Percentiles rank a stretch among this genome's conserved stretches.
Evolutionary conservation across 2,113 vertebrate genomes (phyloP).

Genomic region (Dipodomys ordii): DNA sequence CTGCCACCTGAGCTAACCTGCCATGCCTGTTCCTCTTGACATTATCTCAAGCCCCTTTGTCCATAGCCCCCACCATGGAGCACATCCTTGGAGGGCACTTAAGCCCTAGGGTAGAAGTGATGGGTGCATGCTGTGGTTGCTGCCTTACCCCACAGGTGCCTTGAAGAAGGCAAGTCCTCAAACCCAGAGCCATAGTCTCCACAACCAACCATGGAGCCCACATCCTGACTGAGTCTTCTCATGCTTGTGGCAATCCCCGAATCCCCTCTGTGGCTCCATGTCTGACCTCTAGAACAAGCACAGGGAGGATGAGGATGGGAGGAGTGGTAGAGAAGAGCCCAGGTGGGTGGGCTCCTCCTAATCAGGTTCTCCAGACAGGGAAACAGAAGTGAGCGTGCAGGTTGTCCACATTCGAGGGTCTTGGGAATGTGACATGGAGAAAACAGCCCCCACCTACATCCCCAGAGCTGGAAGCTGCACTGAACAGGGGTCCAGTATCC

Average conservation of each 20-base stretch:
- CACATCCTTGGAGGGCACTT: background rate
- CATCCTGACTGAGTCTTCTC: background rate
- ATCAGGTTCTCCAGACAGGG: background rate
- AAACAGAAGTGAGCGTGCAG: background rate
- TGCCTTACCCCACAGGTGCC: background rate
- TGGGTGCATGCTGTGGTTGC: background rate
- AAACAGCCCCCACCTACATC: background rate
- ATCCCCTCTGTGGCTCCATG: background rate
- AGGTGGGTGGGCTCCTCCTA: background rate
- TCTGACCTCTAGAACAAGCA: background rate
- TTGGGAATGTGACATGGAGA: accelerated
- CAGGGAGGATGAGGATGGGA: background rate
- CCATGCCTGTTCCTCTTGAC: no score
- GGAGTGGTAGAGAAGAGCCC: background rate
- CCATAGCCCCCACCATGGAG: background rate
- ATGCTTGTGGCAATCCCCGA: background rate
- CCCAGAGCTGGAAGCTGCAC: background rate
- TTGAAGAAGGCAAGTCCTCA: background rate
- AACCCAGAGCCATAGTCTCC: background rate
- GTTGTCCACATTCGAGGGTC: background rate
- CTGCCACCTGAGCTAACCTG: background rate
- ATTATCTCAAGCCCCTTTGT: background rate
- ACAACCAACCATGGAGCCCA: no score
- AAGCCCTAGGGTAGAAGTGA: background rate
- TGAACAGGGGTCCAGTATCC: background rate